These are phyloP conservation scores for Corvus cornix DNA, from an alignment of 2,113 vertebrate genomes.

Conservation along the genomic window DNA sequence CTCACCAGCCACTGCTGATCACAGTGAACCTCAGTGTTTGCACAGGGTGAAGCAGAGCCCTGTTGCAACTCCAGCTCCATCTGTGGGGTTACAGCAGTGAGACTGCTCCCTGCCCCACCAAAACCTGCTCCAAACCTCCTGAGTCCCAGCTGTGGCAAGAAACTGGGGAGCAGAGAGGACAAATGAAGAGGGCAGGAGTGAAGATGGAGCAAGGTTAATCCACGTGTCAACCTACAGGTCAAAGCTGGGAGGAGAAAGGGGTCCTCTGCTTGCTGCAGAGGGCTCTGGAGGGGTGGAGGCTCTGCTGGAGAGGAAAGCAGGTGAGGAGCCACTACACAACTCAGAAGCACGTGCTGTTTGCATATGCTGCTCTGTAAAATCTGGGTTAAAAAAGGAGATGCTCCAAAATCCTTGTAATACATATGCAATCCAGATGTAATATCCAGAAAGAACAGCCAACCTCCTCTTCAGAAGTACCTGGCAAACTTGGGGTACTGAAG, in stretches of 20 bases:
- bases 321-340: background rate
- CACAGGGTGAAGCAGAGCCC: background rate
- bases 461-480: background rate
- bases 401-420: background rate
- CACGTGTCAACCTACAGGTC: background rate
- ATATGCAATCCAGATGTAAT: rapidly evolving
- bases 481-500: background rate
- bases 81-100: background rate
- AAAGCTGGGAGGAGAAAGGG: background rate
- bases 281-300: background rate
- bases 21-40: background rate
- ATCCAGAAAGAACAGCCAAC: background rate
- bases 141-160: background rate
- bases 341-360: background rate
- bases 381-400: background rate
- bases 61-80: rapidly evolving
- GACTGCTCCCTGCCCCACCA: background rate
- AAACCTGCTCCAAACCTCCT: background rate
- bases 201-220: background rate
- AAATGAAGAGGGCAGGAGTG: rapidly evolving
- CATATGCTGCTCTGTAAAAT: background rate
- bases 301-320: background rate
- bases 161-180: background rate
- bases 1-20: background rate
- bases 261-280: background rate